Conservation (phyloP, 2,113 vertebrate genomes). For the Podarcis raffonei region DNA sequence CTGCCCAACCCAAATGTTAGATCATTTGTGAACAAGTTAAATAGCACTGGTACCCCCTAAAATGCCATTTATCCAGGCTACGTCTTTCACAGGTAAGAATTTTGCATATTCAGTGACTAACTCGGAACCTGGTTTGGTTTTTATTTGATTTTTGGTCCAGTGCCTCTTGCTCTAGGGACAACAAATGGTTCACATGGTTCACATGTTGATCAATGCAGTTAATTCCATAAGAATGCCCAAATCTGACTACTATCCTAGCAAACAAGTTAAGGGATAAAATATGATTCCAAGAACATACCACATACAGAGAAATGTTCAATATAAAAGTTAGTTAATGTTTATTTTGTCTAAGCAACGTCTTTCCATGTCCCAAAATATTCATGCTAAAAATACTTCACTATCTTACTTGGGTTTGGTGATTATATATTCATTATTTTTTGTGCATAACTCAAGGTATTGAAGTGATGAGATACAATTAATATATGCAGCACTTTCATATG, state of each 20-base stretch:
- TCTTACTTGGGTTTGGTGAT: slow-evolving; percentile 22
- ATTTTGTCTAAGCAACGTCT: slow-evolving; percentile 11
- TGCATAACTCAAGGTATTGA: neutral
- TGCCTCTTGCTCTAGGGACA: neutral
- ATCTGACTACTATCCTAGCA: neutral
- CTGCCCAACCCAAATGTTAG: neutral
- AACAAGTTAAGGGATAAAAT: neutral
- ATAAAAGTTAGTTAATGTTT: neutral
- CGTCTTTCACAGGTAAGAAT: neutral
- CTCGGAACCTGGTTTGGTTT: neutral
- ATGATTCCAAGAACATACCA: neutral
- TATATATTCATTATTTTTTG: slow-evolving; percentile 38
- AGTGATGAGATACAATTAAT: neutral
- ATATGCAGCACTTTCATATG: neutral
- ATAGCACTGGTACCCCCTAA: neutral
- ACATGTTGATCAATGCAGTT: neutral
- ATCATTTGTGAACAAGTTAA: neutral
- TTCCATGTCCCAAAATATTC: slow-evolving; percentile 22
- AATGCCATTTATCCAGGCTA: neutral
- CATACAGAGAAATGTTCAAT: neutral
- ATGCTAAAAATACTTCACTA: slow-evolving; percentile 39
- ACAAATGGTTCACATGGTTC: neutral
- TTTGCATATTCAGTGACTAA: neutral
- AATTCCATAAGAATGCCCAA: neutral
- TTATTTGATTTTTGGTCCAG: neutral